phyloP scores from a whole-genome alignment of 2,888 invertebrate species.

The Nymphalis polychloros region DNA sequence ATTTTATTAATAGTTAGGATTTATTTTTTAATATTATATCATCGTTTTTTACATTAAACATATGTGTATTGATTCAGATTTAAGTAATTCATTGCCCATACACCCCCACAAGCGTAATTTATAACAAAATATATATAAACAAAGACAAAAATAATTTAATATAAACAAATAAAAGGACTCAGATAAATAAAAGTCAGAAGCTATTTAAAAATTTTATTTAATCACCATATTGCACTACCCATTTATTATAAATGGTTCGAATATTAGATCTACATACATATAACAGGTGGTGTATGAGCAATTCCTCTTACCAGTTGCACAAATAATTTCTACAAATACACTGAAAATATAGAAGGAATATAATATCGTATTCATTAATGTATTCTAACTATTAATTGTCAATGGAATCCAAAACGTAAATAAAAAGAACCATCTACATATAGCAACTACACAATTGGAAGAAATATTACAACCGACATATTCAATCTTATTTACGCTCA shows the following conservation, averaged over 20 bases:
- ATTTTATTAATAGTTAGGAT: conserved; percentile 8
- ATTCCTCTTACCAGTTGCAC: conserved; percentile 51
- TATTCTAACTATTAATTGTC: neutral
- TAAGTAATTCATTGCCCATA: conserved; percentile 72
- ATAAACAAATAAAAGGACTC: conserved; percentile 68
- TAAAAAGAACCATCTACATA: neutral
- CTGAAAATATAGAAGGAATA: neutral
- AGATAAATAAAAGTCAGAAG: conserved; percentile 75
- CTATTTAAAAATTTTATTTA: conserved; percentile 72
- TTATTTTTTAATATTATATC: neutral
- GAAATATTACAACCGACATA: too few species aligned
- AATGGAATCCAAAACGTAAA: neutral
- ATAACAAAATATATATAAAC: conserved; percentile 57
- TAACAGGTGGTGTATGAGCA: conserved; percentile 80
- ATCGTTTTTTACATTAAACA: conserved; percentile 5
- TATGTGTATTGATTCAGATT: conserved; percentile 26
- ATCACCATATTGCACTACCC: conserved; percentile 67
- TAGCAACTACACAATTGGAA: too few species aligned
- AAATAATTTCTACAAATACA: conserved; percentile 9
- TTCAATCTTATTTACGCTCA: too few species aligned
- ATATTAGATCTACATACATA: conserved; percentile 64
- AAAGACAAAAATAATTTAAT: conserved; percentile 63
- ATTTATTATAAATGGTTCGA: conserved; percentile 47
- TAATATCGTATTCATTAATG: conserved; percentile 1
- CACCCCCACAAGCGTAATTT: conserved; percentile 72